Base-by-base conservation (phyloP, 2,888 invertebrate species). In the Drosophila incognita region DNA sequence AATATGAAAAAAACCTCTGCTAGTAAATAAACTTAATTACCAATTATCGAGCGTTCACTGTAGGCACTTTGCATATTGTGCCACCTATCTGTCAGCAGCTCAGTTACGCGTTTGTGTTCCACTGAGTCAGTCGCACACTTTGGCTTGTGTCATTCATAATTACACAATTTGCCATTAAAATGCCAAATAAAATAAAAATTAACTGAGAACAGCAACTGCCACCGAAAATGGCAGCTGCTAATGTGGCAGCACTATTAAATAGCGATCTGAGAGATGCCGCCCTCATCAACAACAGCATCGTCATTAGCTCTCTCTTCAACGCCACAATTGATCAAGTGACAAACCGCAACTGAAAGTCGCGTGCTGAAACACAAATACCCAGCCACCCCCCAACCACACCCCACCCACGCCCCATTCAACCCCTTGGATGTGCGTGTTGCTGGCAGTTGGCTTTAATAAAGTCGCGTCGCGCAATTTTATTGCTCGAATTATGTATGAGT, bases 391-490 rank as follows among this genome's bases (percentile, higher is more conserved):
- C 53, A 10, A 3, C 42, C 29, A 8, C 6, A 10, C 40, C 42
- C 38, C 29, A 1, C 4, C 49, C 24, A 6, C 3, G 46, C 38
- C 67, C 56, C 42, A 24, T 8, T 10, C 11, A 33, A 31, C 42
- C 29, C 1, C 4, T 7, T 0, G 21, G 46, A 53, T 65, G 80
- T 78, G 78, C 78, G 78, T 78, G 78, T 51, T 67, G 65, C 56
- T 74, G 62, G 54, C 88, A 80, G 71, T 85, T 90, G 87, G 81
- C 89, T 89, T 90, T 85, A 91, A 91, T 91, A 89, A 76, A 91
- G 75, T 83, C 77, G 84, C 81, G 74, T 59, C 81, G 67, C 64
- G 77, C 75, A 67, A 73, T 78, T 88, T 81, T 79, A 88, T 90
- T 83, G 86, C 75, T 77, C 62, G 56, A 65, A 38, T 63, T 70